A percentile compares a stretch with the other conserved stretches of the same genome.
Evolutionary conservation across 1,140 invertebrate species (phyloP).

Genomic region (Physella acuta): DNA sequence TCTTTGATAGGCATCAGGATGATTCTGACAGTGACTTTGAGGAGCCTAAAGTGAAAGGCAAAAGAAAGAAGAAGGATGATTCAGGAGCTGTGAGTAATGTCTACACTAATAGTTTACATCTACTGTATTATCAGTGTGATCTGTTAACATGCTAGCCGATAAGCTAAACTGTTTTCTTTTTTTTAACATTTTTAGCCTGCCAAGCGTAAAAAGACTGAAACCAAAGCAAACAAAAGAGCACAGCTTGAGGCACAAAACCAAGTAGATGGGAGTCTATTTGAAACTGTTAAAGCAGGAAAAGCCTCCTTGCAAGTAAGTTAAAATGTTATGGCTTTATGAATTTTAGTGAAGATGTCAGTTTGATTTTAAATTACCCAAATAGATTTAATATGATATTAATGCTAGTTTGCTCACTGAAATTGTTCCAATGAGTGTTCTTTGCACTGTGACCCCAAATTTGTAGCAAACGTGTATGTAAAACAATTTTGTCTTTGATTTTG

Average conservation of each 20-base stretch:
- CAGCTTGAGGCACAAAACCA: conserved; percentile 34
- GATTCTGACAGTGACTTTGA: conserved; percentile 50
- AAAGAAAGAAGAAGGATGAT: conserved; percentile 35
- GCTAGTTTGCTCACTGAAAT: no score
- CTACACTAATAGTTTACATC: neutral
- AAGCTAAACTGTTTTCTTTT: neutral
- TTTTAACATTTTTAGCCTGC: conserved; percentile 14
- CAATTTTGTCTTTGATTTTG: no score
- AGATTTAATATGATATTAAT: no score
- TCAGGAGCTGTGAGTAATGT: conserved; percentile 34
- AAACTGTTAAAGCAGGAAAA: conserved; percentile 59
- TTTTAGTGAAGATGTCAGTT: no score
- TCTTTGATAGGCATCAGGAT: no score
- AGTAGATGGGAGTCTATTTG: conserved; percentile 59
- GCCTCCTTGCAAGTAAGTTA: conserved; percentile 58
- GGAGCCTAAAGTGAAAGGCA: conserved; percentile 34
- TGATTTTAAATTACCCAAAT: no score
- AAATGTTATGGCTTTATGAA: no score
- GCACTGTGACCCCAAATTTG: no score
- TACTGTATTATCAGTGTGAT: neutral
- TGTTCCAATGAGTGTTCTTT: no score
- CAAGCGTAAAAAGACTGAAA: conserved; percentile 28
- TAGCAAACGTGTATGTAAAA: no score
- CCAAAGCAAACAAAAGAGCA: conserved; percentile 24
- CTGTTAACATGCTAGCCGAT: neutral